Evolutionary conservation across 2,113 vertebrate genomes (phyloP).

Genomic region (Mungos mungo): DNA sequence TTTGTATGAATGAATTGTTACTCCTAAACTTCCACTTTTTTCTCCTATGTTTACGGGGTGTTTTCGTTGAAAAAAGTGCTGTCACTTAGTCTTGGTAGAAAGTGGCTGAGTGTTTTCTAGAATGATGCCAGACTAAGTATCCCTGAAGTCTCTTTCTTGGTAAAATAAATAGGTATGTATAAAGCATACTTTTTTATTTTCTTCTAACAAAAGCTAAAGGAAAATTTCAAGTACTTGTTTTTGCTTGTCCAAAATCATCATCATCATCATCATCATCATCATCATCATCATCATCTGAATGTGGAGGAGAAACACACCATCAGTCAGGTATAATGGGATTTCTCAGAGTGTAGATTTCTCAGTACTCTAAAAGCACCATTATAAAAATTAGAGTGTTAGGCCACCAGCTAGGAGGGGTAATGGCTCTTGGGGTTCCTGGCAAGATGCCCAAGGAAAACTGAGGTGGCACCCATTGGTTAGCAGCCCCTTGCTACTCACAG

Average conservation of each 20-base stretch:
- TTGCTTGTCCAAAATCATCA: neutral
- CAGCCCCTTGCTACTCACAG: neutral
- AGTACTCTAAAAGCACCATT: neutral
- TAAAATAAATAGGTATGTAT: neutral
- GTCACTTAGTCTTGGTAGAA: neutral
- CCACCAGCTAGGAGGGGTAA: neutral
- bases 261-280: neutral
- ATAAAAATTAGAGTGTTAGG: neutral
- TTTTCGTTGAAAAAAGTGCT: neutral
- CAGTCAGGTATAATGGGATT: neutral
- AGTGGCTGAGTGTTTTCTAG: neutral
- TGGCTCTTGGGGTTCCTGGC: neutral
- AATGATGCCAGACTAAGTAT: neutral
- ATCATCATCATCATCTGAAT: neutral
- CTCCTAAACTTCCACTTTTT: neutral
- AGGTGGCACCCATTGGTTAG: neutral
- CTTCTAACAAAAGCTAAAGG: neutral
- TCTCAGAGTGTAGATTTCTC: neutral
- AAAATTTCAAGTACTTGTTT: neutral
- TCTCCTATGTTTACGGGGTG: neutral
- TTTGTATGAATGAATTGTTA: neutral
- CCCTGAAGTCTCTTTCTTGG: neutral
- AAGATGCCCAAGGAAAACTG: neutral
- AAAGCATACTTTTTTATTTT: neutral
- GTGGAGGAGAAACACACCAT: neutral